Base-by-base conservation (phyloP, 2,888 invertebrate genomes). In the Itoplectis maculator region DNA sequence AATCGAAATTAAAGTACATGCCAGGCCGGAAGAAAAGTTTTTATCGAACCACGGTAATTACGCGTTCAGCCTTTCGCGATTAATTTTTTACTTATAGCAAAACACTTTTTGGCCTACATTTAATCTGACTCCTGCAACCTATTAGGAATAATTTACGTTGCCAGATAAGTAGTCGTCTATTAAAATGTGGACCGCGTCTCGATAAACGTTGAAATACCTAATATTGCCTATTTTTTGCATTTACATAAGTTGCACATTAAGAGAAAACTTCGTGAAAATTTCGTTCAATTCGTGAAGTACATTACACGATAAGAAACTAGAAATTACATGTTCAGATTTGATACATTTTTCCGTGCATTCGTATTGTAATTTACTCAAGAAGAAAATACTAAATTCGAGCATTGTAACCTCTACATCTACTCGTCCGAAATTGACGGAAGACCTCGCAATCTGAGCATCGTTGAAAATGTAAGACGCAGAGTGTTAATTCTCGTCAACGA, bases 111-210 rank as follows among this genome's bases (percentile, higher is more conserved):
- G n/a, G n/a, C n/a, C n/a, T n/a, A n/a, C n/a, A n/a, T n/a, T n/a
- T n/a, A n/a, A n/a, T n/a, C n/a, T n/a, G n/a, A n/a, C n/a, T n/a
- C n/a, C n/a, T n/a, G n/a, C n/a, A 42, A 45, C 45, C 65, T 42
- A 65, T 75, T 54, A 65, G 49, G 51, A n/a, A 45, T 20, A 49
- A 74, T 74, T 49, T 37, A 9, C 51, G 29, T 74, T 65, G 49
- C 61, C 35, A 40, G 51, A 74, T 63, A 51, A 63, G 15, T 23
- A 40, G 37, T 40, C 13, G 42, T 2, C 11, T 1, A 47, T 23
- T 8, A 23, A 45, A 70, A 51, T 61, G 49, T 23, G 47, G 40
- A 42, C 63, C 54, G 29, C n/a, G n/a, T n/a, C n/a, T n/a, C n/a
- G n/a, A n/a, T n/a, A n/a, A n/a, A 51, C 49, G 40, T 47, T 0